These are phyloP conservation scores for Chaetodon auriga DNA, from an alignment of 2,113 vertebrate species.

Conservation along the genomic window DNA sequence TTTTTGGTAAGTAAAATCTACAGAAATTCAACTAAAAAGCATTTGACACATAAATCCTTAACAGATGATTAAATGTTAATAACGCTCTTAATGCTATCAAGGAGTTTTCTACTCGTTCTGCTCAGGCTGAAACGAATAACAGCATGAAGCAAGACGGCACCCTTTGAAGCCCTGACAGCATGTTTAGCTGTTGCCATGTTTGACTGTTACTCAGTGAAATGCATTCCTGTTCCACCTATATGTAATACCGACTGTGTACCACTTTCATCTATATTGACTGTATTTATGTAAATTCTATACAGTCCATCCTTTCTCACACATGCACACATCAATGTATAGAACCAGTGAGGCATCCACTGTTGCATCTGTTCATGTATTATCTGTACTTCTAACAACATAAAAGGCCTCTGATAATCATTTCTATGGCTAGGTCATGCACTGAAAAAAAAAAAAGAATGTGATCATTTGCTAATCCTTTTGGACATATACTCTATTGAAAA, in stretches of 20 bases:
- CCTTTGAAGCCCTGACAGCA: not conserved
- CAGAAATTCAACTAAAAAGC: not conserved
- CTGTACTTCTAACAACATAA: not conserved
- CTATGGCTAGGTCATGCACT: not conserved
- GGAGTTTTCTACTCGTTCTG: conserved; percentile 23
- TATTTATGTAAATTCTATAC: not conserved
- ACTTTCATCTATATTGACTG: not conserved
- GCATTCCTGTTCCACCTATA: not conserved
- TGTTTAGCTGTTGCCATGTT: not conserved
- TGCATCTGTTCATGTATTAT: not conserved
- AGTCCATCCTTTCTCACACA: not conserved
- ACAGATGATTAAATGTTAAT: conserved; percentile 4
- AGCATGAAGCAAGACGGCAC: conserved; percentile 16
- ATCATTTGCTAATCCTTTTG: no score
- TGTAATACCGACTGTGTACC: not conserved
- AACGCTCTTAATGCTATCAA: conserved; percentile 11
- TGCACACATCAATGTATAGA: not conserved
- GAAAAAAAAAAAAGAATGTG: not conserved
- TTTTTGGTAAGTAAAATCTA: conserved; percentile 81
- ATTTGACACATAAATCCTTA: not conserved
- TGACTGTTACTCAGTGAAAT: not conserved
- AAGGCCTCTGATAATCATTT: not conserved
- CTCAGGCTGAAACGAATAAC: conserved; percentile 31
- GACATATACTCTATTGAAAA: no score
- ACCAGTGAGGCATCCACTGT: not conserved